Base-by-base conservation (phyloP, 1,140 invertebrate species). In the Piezodorus guildinii region DNA sequence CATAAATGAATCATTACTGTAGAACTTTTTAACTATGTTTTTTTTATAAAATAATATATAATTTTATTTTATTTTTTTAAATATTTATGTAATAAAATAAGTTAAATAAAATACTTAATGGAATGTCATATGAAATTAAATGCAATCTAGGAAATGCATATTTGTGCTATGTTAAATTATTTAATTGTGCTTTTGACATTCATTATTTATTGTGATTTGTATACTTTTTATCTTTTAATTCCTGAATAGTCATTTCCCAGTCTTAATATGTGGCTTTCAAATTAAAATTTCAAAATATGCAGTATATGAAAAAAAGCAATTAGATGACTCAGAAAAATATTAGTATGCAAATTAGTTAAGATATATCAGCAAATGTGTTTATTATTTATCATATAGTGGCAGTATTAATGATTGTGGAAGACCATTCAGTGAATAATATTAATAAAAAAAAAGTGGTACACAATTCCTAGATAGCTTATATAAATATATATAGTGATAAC, bases 81-180 rank as follows among this genome's bases (percentile, higher is more conserved):
- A 12, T 39, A 39, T 8, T 39, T 10, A 39, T 10, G 34, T 39
- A 39, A 39, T 10, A 39, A 39, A 12, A 10, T 39, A 39, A 56
- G 52, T 25, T 5, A 16, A 56, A 23, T 25, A 56, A 56, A 56
- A 23, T 25, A 56, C 23, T 56, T 23, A 25, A 56, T 56, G 52
- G 52, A 56, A 56, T 56, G 52, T 56, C 17, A 56, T 25, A 2
- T 27, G 17, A 56, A 56, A 16, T 17, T 56, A 23, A 56, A 56
- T 56, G 17, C 52, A 27, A 56, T 56, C 52, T 56, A 56, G 52
- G 52, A 56, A 56, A 56, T 56, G 46, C 46, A 17, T 16, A 23
- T 56, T 56, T 56, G 52, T 56, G 52, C 52, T 56, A 56, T 25
- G 3, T 23, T 23, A 25, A 23, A 56, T 5, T 17, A 49, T 19